Percentiles rank a stretch among this genome's conserved stretches.
Evolutionary conservation across 2,888 invertebrate genomes (phyloP).

Genomic region (Physocephala rufipes): DNA sequence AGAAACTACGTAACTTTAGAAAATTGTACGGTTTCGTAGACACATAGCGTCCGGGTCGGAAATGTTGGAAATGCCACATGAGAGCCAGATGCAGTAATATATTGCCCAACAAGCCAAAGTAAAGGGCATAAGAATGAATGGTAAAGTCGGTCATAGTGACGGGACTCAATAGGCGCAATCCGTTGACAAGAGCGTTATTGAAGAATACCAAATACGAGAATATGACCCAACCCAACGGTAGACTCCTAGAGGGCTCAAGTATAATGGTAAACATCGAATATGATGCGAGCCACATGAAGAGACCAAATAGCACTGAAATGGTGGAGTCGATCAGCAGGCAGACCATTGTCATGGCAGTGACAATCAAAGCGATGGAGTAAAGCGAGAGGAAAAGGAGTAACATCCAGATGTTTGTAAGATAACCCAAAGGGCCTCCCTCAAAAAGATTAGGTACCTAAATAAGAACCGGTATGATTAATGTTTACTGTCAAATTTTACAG

Average conservation of each 20-base stretch:
- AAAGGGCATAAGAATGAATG: background rate
- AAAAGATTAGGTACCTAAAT: too few relatives aligned
- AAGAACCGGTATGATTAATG: background rate
- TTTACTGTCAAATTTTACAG: background rate
- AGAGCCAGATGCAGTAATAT: conserved; percentile 39
- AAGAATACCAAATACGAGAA: conserved; percentile 50
- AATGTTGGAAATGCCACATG: conserved; percentile 43
- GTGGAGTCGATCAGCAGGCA: conserved; percentile 43
- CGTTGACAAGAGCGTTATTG: conserved; percentile 51
- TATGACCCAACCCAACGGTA: conserved; percentile 39
- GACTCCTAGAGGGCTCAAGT: conserved; percentile 46
- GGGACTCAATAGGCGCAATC: conserved; percentile 47
- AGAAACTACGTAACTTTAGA: conserved; percentile 2
- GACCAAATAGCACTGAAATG: conserved; percentile 49
- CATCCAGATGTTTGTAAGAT: background rate
- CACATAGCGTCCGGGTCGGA: conserved; percentile 49
- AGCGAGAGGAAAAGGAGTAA: conserved; percentile 44
- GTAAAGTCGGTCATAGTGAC: background rate
- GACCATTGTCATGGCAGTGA: conserved; percentile 50
- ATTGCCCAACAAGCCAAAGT: conserved; percentile 1
- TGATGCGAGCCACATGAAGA: conserved; percentile 51
- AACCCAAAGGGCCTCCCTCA: background rate
- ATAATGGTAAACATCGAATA: conserved; percentile 53
- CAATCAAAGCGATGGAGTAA: conserved; percentile 48
- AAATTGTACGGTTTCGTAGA: conserved; percentile 40